Conservation (phyloP, 1,140 invertebrate species). For the Goniozus legneri region DNA sequence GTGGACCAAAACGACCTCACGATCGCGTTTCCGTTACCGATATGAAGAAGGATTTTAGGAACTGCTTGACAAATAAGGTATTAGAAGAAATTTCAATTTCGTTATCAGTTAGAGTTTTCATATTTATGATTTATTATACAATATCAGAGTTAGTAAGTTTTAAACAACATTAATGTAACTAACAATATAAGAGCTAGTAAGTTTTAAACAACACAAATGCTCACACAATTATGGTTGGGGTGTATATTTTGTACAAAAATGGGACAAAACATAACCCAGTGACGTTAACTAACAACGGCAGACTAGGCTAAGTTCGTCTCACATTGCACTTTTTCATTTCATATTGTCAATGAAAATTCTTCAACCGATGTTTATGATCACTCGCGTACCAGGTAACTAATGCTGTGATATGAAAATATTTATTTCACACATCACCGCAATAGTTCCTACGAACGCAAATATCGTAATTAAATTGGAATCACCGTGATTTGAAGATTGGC, state of each 20-base stretch:
- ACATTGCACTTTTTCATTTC: conserved; percentile 29
- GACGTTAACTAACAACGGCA: conserved; percentile 51
- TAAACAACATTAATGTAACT: too few species aligned
- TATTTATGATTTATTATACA: too few species aligned
- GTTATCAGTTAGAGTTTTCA: too few species aligned
- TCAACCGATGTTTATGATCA: background rate
- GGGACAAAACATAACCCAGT: conserved; percentile 63
- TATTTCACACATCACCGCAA: conserved; percentile 50
- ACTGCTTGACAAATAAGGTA: conserved; percentile 89
- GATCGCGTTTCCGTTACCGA: conserved; percentile 87
- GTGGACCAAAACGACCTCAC: conserved; percentile 95
- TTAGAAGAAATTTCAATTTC: too few species aligned
- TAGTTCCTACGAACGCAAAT: conserved; percentile 49
- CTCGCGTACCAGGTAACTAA: conserved; percentile 48
- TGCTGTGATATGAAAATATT: conserved; percentile 56
- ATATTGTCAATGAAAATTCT: background rate
- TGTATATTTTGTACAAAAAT: conserved; percentile 39
- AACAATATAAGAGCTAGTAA: too few species aligned
- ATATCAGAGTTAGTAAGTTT: too few species aligned
- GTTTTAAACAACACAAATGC: too few species aligned
- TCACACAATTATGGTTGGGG: too few species aligned
- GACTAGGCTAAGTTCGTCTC: conserved; percentile 55
- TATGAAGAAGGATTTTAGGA: conserved; percentile 87
- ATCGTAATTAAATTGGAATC: conserved; percentile 6
- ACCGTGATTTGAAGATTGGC: conserved; percentile 24